These are phyloP conservation scores for Rhyacichthys aspro DNA, from an alignment of 2,797 vertebrate species.

Conservation along the genomic window DNA sequence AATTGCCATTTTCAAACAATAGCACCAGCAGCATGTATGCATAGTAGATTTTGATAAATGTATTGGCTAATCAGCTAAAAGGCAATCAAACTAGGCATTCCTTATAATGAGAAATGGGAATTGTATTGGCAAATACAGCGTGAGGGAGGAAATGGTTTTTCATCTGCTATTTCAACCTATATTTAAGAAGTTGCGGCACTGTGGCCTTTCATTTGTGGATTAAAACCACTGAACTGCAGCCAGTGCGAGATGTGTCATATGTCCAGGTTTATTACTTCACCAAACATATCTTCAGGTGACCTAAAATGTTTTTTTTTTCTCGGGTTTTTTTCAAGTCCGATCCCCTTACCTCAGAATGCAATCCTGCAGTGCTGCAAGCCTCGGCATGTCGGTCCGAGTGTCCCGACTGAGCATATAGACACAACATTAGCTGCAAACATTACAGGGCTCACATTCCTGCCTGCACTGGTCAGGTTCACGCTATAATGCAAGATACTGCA, in stretches of 20 bases:
- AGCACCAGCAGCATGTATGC: not conserved
- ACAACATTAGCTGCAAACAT: slow-evolving; percentile 43
- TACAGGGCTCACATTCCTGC: slow-evolving; percentile 9
- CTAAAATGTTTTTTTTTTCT: too few relatives aligned
- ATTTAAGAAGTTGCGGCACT: not conserved
- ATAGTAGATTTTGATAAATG: not conserved
- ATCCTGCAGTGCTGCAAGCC: slow-evolving; percentile 41
- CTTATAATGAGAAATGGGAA: not conserved
- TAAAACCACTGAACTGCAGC: too few relatives aligned
- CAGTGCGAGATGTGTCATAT: too few relatives aligned
- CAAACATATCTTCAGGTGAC: not conserved
- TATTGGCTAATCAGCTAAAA: slow-evolving; percentile 11
- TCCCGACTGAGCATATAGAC: slow-evolving; percentile 34
- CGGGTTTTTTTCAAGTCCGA: not conserved
- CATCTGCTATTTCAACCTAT: too few relatives aligned
- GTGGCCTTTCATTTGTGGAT: not conserved
- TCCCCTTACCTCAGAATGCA: slow-evolving; percentile 7
- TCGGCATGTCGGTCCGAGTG: slow-evolving; percentile 35
- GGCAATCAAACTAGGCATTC: not conserved
- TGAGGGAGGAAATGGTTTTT: not conserved
- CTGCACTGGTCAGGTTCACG: slow-evolving; percentile 1
- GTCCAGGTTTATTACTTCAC: not conserved
- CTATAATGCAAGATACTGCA: not conserved
- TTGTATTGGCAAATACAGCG: not conserved
- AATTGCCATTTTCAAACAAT: not conserved